Evolutionary conservation across 2,888 invertebrate species (phyloP).

Genomic region (Rhamphomyia laevipes): DNA sequence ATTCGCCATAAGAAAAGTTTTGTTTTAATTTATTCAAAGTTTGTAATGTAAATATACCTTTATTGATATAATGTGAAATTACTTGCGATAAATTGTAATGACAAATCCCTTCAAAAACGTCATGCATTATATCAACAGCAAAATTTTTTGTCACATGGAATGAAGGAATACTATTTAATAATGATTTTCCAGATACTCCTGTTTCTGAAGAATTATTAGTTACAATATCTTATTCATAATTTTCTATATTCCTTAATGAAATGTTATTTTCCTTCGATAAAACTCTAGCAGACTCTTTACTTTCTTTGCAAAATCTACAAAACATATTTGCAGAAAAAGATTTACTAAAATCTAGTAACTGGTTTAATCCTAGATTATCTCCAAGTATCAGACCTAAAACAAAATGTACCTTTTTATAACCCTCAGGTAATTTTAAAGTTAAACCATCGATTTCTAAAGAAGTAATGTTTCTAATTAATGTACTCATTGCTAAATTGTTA

Average conservation of each 20-base stretch:
- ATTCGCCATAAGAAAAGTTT: conserved; percentile 14
- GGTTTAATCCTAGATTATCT: conserved; percentile 9
- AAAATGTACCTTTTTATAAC: background rate
- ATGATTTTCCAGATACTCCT: conserved; percentile 7
- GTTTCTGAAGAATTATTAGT: conserved; percentile 1
- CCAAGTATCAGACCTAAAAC: conserved; percentile 1
- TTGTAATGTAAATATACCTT: conserved; percentile 10
- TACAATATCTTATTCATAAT: conserved; percentile 7
- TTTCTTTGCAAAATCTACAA: conserved; percentile 10
- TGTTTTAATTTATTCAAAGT: conserved; percentile 11
- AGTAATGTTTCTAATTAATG: background rate
- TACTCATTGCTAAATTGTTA: conserved; percentile 1
- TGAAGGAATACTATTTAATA: conserved; percentile 8
- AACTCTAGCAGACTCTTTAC: conserved; percentile 1
- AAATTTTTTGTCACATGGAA: conserved; percentile 12
- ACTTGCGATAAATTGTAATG: conserved; percentile 11
- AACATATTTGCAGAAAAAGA: conserved; percentile 9
- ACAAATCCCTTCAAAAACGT: conserved; percentile 10
- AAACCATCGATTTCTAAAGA: conserved; percentile 4
- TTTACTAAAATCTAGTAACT: conserved; percentile 10
- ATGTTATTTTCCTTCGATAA: conserved; percentile 7
- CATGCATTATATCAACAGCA: conserved; percentile 14
- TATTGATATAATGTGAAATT: conserved; percentile 9
- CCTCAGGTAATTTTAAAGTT: background rate
- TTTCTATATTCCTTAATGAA: conserved; percentile 7